Conservation (phyloP, 37 sponge, comb jelly and placozoan genomes). For the Amphimedon queenslandica region DNA sequence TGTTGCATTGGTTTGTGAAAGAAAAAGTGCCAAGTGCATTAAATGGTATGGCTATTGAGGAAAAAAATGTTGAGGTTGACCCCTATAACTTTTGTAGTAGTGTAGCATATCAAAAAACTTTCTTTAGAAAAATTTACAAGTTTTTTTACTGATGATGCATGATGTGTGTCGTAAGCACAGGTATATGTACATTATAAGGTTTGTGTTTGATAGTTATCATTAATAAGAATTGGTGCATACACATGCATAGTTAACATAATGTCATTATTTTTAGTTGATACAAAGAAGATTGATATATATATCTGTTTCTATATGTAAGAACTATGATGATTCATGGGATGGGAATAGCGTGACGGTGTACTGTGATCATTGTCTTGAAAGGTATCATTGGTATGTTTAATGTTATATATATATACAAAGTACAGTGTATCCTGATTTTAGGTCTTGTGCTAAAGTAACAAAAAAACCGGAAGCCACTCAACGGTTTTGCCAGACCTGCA, state of each 20-base stretch:
- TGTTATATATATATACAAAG: neutral
- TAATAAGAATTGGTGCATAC: too few relatives aligned
- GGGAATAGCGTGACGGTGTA: neutral
- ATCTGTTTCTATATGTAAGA: neutral
- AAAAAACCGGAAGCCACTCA: neutral
- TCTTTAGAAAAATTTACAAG: neutral
- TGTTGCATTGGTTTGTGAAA: too few relatives aligned
- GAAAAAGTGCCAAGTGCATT: neutral
- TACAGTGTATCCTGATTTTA: neutral
- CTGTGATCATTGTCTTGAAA: neutral
- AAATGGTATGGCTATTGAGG: neutral
- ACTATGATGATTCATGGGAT: neutral
- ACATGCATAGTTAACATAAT: too few relatives aligned
- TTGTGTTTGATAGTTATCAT: neutral
- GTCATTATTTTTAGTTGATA: neutral
- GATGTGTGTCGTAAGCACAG: neutral
- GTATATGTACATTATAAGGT: neutral
- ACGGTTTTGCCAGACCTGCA: neutral
- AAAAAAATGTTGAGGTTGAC: neutral
- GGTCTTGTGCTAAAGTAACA: too few relatives aligned
- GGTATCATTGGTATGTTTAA: neutral
- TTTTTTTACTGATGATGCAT: neutral
- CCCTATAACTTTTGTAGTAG: neutral
- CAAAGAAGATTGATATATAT: neutral
- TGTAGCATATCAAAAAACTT: neutral